Evolutionary conservation across 2,888 invertebrate species (phyloP).

Genomic region (Drosophila mimica): DNA sequence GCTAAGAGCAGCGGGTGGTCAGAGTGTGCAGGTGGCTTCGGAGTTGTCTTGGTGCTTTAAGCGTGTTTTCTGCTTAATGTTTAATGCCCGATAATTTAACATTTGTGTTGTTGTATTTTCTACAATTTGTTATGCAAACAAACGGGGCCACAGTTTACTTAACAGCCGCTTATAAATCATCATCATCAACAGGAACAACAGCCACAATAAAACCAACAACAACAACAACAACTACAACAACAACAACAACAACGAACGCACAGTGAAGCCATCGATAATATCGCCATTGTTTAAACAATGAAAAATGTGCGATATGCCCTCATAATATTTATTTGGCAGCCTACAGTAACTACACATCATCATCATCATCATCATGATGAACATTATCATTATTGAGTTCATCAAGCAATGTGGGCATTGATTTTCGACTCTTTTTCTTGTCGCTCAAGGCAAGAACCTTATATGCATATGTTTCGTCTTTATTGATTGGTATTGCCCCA

Average conservation of each 20-base stretch:
- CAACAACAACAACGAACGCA: background rate
- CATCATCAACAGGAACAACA: conserved; percentile 58
- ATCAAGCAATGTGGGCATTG: conserved; percentile 58
- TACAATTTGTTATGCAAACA: conserved; percentile 76
- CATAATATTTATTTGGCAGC: conserved; percentile 75
- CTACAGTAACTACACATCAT: conserved; percentile 52
- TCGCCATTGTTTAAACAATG: conserved; percentile 66
- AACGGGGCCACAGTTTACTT: conserved; percentile 73
- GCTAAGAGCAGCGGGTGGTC: conserved; percentile 66
- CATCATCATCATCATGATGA: conserved; percentile 28
- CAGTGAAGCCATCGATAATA: conserved; percentile 50
- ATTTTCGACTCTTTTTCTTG: conserved; percentile 44
- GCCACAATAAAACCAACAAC: conserved; percentile 1
- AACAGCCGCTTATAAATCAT: conserved; percentile 74
- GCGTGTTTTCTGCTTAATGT: conserved; percentile 68
- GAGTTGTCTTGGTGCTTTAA: conserved; percentile 43
- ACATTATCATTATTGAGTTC: conserved; percentile 35
- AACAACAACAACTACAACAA: background rate
- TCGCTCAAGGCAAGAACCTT: conserved; percentile 20
- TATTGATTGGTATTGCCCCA: conserved; percentile 45
- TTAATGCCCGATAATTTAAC: conserved; percentile 74
- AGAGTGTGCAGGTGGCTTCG: conserved; percentile 70
- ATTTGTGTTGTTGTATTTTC: conserved; percentile 45
- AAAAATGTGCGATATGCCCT: conserved; percentile 72
- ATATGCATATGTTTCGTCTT: conserved; percentile 31